Conservation (phyloP, 2,113 vertebrate species). For the Prietella phreatophila region DNA sequence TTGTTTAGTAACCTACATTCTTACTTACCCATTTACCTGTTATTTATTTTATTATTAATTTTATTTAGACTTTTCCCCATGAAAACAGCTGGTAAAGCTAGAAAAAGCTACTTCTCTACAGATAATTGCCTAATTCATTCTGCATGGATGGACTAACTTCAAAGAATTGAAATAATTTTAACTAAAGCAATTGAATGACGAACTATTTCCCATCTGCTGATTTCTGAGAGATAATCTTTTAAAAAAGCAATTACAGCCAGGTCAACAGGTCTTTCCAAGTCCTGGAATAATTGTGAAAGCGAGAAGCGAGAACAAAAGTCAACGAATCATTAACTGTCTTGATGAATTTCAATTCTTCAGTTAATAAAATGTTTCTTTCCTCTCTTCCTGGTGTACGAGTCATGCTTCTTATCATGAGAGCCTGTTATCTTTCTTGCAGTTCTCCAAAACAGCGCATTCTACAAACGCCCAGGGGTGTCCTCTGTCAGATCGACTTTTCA, state of each 20-base stretch:
- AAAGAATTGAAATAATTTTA: background rate
- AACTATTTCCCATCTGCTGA: constrained; percentile 8
- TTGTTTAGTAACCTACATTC: background rate
- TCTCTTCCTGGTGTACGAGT: background rate
- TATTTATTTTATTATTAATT: background rate
- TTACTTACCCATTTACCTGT: background rate
- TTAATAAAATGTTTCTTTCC: background rate
- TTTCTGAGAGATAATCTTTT: constrained; percentile 2
- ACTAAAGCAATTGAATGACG: background rate
- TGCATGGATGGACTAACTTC: background rate
- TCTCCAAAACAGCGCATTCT: constrained; percentile 36
- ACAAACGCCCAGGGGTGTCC: constrained; percentile 33
- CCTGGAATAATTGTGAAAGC: background rate
- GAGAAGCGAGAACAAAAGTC: background rate
- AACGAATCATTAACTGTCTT: background rate
- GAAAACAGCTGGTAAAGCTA: background rate
- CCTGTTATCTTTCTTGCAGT: constrained; percentile 15
- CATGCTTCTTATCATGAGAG: background rate
- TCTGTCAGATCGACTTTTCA: constrained; percentile 70
- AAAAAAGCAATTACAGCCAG: constrained; percentile 18
- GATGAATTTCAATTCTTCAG: constrained; percentile 40
- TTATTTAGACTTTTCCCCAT: background rate
- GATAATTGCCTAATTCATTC: background rate
- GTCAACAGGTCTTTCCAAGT: background rate
- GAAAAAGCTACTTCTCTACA: background rate